Percentiles rank a stretch among this genome's conserved stretches.
phyloP scores from a whole-genome alignment of 2,797 vertebrate genomes.

The Oryzias sinensis region DNA sequence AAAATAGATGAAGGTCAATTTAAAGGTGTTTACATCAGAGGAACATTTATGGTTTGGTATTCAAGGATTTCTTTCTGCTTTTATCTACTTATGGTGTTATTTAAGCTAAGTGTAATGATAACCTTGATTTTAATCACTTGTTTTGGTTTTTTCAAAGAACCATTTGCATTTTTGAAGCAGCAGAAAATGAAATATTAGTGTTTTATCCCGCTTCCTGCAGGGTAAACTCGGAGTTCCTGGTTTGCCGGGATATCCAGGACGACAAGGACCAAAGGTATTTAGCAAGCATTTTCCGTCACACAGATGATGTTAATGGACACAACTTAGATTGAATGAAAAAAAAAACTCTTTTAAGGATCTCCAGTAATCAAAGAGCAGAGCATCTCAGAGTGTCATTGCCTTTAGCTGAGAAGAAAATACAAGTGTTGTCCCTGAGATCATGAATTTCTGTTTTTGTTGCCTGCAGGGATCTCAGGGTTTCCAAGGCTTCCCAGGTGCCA shows the following conservation, averaged over 20 bases:
- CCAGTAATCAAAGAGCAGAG: constrained; percentile 68
- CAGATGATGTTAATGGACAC: neutral
- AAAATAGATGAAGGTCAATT: too few relatives aligned
- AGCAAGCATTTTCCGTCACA: neutral
- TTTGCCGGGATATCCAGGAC: constrained; percentile 94
- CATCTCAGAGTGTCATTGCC: constrained; percentile 61
- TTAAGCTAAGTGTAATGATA: too few relatives aligned
- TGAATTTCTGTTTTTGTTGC: constrained; percentile 34
- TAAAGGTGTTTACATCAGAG: too few relatives aligned
- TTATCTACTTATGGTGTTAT: too few relatives aligned
- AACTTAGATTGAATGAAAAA: too few relatives aligned
- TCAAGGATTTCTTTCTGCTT: too few relatives aligned
- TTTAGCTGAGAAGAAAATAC: constrained; percentile 28
- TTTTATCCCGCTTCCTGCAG: constrained; percentile 63
- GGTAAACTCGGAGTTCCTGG: constrained; percentile 97
- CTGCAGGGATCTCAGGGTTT: constrained; percentile 92
- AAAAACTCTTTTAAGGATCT: too few relatives aligned
- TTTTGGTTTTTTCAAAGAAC: too few relatives aligned
- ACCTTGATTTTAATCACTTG: too few relatives aligned
- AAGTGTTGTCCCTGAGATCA: constrained; percentile 35
- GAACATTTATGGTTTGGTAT: too few relatives aligned
- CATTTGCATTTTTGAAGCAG: too few relatives aligned
- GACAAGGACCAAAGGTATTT: constrained; percentile 94
- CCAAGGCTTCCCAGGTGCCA: constrained; percentile 96
- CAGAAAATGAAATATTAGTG: too few relatives aligned